phyloP scores from a whole-genome alignment of 1,140 invertebrate species.

The Cyclina sinensis region DNA sequence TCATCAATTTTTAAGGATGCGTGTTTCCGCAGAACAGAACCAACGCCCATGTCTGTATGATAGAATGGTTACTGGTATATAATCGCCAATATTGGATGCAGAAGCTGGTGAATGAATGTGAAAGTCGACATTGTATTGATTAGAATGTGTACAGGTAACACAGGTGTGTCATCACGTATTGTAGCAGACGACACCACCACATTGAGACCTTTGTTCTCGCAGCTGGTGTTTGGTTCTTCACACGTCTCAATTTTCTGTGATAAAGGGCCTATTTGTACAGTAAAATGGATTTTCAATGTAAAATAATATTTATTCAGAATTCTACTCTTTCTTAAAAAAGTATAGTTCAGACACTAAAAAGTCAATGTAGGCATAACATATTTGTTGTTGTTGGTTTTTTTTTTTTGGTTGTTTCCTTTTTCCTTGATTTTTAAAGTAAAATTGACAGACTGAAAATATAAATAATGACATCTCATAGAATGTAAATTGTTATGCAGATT shows the following conservation, averaged over 20 bases:
- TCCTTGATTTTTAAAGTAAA: no score
- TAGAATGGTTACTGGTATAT: slow-evolving; percentile 1
- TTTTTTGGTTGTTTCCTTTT: no score
- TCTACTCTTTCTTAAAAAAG: no score
- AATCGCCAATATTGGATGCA: background rate
- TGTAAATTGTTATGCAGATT: no score
- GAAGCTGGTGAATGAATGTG: slow-evolving; percentile 14
- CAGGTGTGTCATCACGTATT: slow-evolving; percentile 36
- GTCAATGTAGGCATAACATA: no score
- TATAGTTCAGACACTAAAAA: no score
- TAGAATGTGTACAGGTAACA: slow-evolving; percentile 14
- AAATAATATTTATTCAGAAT: no score
- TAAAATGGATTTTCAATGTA: no score
- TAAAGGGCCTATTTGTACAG: background rate
- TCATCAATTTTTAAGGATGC: background rate
- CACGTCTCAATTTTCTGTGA: no score
- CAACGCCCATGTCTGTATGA: slow-evolving; percentile 17
- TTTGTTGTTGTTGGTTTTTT: no score
- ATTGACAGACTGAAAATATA: no score
- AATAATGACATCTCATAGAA: no score
- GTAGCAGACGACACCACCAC: slow-evolving; percentile 11
- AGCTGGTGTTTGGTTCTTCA: background rate
- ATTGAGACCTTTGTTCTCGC: background rate
- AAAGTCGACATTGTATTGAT: slow-evolving; percentile 21
- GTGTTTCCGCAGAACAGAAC: background rate